phyloP scores from a whole-genome alignment of 2,113 vertebrate species.

The Megaceryle maxima region DNA sequence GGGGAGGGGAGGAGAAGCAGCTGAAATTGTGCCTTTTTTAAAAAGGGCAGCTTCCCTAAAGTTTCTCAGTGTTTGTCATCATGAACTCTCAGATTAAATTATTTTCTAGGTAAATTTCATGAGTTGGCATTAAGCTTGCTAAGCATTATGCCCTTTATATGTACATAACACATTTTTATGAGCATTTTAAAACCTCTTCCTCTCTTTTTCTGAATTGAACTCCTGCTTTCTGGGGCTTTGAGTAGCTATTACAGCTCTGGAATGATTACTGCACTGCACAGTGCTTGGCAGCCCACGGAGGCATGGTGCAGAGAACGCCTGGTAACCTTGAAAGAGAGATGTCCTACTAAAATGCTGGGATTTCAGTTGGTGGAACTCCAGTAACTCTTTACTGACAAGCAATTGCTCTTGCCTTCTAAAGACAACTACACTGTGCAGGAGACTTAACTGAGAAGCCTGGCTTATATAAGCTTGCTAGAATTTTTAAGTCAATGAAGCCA shows the following conservation, averaged over 20 bases:
- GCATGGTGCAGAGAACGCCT: background rate
- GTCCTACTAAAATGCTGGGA: background rate
- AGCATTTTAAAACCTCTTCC: slow-evolving; percentile 2
- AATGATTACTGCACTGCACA: background rate
- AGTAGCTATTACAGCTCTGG: background rate
- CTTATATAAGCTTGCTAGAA: background rate
- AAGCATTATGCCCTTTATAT: background rate
- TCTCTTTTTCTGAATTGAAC: background rate
- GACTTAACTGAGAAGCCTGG: background rate
- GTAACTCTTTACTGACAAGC: background rate
- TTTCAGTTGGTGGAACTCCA: background rate
- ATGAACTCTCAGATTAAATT: slow-evolving; percentile 21
- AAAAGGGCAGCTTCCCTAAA: background rate
- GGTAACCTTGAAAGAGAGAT: background rate
- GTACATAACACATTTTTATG: background rate
- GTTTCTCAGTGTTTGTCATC: slow-evolving; percentile 10
- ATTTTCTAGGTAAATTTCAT: slow-evolving; percentile 27
- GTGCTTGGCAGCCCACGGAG: background rate
- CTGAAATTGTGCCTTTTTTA: background rate
- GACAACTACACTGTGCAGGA: background rate
- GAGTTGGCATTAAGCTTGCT: background rate
- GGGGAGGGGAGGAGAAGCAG: background rate
- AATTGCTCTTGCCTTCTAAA: background rate
- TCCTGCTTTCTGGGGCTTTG: background rate
- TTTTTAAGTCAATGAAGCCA: background rate